phyloP scores from a whole-genome alignment of 2,888 invertebrate species.

The Odontocerum albicorne region DNA sequence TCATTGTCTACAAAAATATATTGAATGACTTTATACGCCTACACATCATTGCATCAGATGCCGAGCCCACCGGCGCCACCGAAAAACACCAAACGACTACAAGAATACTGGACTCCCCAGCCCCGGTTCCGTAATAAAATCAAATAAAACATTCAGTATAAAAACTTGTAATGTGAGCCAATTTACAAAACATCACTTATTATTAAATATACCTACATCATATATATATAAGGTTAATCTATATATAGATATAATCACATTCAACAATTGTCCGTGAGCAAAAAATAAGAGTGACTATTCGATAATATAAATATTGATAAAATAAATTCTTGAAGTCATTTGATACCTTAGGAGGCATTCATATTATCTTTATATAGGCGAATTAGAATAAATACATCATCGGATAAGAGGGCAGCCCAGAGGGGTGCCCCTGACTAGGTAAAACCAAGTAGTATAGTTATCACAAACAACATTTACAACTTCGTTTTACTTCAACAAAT shows the following conservation, averaged over 20 bases:
- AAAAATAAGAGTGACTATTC: constrained; percentile 42
- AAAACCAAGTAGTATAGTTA: constrained; percentile 33
- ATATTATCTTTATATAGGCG: too few relatives aligned
- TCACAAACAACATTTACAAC: constrained; percentile 35
- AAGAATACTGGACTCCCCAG: constrained; percentile 22
- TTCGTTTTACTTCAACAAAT: constrained; percentile 32
- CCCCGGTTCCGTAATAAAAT: constrained; percentile 12
- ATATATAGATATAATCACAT: constrained; percentile 31
- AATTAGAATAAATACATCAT: constrained; percentile 17
- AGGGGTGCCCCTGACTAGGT: constrained; percentile 32
- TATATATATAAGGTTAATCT: constrained; percentile 13
- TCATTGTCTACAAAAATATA: constrained; percentile 34
- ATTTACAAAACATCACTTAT: constrained; percentile 17
- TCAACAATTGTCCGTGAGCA: constrained; percentile 35
- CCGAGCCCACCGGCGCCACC: constrained; percentile 13
- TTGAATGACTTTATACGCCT: constrained; percentile 27
- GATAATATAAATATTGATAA: constrained; percentile 41
- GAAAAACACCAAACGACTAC: constrained; percentile 33
- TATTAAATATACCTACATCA: constrained; percentile 13
- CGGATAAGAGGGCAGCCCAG: constrained; percentile 12
- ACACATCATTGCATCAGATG: too few relatives aligned
- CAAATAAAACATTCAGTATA: constrained; percentile 27
- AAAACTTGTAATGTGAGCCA: constrained; percentile 23
- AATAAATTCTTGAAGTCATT: constrained; percentile 35
- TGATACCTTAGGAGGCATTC: constrained; percentile 29